Evolutionary conservation across 2,113 vertebrate species (phyloP).

Genomic region (Vulpes vulpes): DNA sequence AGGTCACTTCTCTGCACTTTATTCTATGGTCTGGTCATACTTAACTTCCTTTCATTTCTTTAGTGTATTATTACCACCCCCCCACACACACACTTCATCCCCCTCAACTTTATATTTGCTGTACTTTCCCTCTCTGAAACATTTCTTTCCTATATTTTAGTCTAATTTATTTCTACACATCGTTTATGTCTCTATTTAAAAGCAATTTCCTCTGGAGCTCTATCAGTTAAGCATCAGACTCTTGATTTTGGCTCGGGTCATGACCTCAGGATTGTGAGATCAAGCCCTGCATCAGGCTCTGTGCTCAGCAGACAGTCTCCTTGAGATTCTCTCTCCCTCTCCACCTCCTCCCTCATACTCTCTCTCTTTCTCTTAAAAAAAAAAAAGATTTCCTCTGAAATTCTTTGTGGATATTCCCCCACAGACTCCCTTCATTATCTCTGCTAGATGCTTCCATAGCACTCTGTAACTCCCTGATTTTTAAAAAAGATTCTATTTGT

Average conservation of each 20-base stretch:
- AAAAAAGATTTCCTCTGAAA: conserved; percentile 14
- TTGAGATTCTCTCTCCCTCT: not conserved
- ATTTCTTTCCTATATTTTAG: not conserved
- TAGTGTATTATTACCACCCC: not conserved
- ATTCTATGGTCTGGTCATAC: not conserved
- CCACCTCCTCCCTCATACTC: not conserved
- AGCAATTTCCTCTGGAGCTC: not conserved
- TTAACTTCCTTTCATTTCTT: not conserved
- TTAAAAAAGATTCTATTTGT: too few species aligned
- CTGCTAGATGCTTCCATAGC: not conserved
- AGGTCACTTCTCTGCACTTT: not conserved
- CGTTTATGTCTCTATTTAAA: not conserved
- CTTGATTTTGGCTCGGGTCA: not conserved
- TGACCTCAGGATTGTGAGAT: not conserved
- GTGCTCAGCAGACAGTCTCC: not conserved
- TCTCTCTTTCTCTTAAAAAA: not conserved
- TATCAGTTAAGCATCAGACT: not conserved
- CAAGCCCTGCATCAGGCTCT: not conserved
- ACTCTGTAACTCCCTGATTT: not conserved
- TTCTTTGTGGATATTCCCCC: not conserved
- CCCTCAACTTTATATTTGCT: not conserved
- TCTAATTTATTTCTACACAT: not conserved
- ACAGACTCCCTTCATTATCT: not conserved
- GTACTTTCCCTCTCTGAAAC: not conserved
- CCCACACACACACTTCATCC: not conserved